Conservation (phyloP, 2,888 invertebrate species). For the Polydesmus complanatus region DNA sequence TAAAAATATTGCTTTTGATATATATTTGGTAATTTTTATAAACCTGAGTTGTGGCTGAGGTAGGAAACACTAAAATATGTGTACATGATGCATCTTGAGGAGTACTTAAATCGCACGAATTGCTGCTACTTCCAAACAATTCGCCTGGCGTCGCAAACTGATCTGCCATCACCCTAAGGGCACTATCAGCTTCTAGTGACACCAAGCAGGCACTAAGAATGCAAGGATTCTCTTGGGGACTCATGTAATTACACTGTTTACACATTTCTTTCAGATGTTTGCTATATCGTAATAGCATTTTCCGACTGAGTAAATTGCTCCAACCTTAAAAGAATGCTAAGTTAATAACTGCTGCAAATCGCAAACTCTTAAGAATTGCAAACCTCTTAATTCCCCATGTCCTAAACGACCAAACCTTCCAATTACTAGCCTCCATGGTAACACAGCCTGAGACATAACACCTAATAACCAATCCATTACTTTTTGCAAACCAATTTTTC, state of each 20-base stretch:
- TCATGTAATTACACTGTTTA: conserved; percentile 68
- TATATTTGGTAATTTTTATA: conserved; percentile 16
- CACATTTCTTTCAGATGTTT: conserved; percentile 81
- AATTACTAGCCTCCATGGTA: conserved; percentile 92
- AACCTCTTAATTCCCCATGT: conserved; percentile 89
- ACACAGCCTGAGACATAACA: conserved; percentile 77
- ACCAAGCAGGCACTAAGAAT: conserved; percentile 96
- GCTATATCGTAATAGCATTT: conserved; percentile 74
- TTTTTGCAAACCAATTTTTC: conserved; percentile 75
- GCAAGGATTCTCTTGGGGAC: conserved; percentile 69
- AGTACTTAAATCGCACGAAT: conserved; percentile 75
- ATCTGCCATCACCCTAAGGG: conserved; percentile 81
- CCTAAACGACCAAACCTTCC: conserved; percentile 92
- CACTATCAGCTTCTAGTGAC: conserved; percentile 79
- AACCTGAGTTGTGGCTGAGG: conserved; percentile 84
- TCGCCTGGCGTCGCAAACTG: conserved; percentile 92
- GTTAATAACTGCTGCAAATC: background rate
- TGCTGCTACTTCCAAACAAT: conserved; percentile 66
- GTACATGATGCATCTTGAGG: conserved; percentile 94
- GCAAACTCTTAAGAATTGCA: conserved; percentile 8
- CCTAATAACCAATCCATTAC: conserved; percentile 94
- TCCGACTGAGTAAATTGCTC: conserved; percentile 84
- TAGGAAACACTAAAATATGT: conserved; percentile 96
- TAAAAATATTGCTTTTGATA: background rate
- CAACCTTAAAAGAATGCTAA: conserved; percentile 45